Percentiles rank a stretch among this genome's conserved stretches.
Evolutionary conservation across 2,113 vertebrate species (phyloP).

Genomic region (Eulemur macaco): DNA sequence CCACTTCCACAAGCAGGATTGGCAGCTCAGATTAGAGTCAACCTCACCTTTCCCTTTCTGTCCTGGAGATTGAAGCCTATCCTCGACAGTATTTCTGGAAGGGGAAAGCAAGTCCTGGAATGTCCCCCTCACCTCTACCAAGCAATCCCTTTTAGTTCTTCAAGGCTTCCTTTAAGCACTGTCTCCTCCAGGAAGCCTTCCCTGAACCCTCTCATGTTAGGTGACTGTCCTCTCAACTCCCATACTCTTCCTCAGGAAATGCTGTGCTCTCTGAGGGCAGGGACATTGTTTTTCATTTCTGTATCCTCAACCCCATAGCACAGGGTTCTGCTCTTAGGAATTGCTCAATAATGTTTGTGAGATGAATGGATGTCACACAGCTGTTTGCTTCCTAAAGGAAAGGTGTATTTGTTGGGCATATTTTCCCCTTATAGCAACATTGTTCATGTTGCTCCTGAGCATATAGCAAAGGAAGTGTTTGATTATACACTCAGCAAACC

Average conservation of each 20-base stretch:
- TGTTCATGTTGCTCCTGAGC: not conserved
- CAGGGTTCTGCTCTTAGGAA: not conserved
- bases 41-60: not conserved
- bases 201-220: not conserved
- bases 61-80: not conserved
- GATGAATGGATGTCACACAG: not conserved
- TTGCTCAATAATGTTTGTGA: not conserved
- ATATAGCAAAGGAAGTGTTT: not conserved
- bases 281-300: not conserved
- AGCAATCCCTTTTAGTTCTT: not conserved
- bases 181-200: not conserved
- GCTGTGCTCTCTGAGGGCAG: not conserved
- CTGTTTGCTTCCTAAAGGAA: not conserved
- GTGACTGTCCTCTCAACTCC: not conserved
- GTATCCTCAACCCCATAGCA: not conserved
- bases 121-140: not conserved
- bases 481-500: not conserved
- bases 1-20: not conserved
- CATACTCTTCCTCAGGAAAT: not conserved
- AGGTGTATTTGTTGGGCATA: not conserved
- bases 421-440: not conserved
- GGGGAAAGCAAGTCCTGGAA: not conserved
- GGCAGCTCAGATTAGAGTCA: not conserved
- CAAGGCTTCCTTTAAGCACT: not conserved
- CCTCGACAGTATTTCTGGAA: not conserved